Evolutionary conservation across 2,113 vertebrate genomes (phyloP).

Genomic region (Trichomycterus rosablanca): DNA sequence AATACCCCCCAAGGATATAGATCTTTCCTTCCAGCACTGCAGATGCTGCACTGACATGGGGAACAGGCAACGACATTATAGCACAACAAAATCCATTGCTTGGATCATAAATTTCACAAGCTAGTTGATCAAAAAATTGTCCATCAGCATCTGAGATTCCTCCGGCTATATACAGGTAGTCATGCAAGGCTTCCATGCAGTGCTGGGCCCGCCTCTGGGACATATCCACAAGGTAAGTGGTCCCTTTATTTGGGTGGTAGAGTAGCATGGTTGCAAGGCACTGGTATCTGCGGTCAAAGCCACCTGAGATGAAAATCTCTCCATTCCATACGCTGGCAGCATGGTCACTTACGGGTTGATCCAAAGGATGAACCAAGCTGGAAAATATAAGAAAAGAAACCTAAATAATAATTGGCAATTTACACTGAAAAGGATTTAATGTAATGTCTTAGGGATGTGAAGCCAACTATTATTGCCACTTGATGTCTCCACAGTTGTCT

Average conservation of each 20-base stretch:
- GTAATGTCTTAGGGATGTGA: too few species aligned
- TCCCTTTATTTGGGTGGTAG: conserved; percentile 51
- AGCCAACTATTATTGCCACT: too few species aligned
- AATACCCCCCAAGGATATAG: conserved; percentile 70
- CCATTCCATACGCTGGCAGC: conserved; percentile 53
- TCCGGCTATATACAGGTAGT: conserved; percentile 48
- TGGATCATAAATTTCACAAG: conserved; percentile 61
- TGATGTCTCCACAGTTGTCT: too few species aligned
- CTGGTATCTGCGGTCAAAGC: conserved; percentile 44
- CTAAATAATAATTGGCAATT: neutral
- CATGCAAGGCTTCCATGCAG: conserved; percentile 51
- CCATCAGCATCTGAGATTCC: conserved; percentile 40
- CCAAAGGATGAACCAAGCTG: conserved; percentile 55
- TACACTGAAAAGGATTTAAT: too few species aligned
- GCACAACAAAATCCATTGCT: conserved; percentile 52
- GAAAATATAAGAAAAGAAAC: conserved; percentile 13
- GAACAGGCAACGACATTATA: conserved; percentile 49
- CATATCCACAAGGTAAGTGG: conserved; percentile 47
- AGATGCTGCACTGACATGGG: conserved; percentile 65
- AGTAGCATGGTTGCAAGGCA: conserved; percentile 53
- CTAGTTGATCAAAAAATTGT: conserved; percentile 47
- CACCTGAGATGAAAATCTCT: conserved; percentile 64
- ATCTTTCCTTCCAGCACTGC: conserved; percentile 63
- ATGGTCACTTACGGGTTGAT: conserved; percentile 54
- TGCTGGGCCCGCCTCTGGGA: conserved; percentile 43